Evolutionary conservation across 1,140 invertebrate species (phyloP).

Genomic region (Phymorhynchus buccinoides): DNA sequence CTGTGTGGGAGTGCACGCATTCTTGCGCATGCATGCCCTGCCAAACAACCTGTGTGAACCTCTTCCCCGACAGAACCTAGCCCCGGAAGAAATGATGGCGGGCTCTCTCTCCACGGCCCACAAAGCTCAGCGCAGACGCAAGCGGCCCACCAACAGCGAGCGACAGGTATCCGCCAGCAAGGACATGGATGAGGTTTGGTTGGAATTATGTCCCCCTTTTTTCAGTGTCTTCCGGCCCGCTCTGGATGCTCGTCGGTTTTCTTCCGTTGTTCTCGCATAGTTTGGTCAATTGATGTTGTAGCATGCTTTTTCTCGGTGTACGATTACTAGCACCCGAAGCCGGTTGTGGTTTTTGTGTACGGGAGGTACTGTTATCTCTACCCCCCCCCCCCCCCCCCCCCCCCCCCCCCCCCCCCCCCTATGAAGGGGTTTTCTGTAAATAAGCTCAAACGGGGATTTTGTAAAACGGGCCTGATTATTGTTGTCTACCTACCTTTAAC

Average conservation of each 20-base stretch:
- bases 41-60: neutral
- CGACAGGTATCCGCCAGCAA: slow-evolving; percentile 61
- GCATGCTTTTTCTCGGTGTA: too few relatives aligned
- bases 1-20: neutral
- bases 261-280: too few relatives aligned
- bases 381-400: too few relatives aligned
- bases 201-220: slow-evolving; percentile 53
- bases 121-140: slow-evolving; percentile 36
- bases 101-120: slow-evolving; percentile 22
- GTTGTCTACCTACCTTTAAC: neutral
- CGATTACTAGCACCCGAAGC: neutral
- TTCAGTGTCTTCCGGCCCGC: too few relatives aligned
- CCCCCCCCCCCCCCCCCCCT: too few relatives aligned
- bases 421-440: too few relatives aligned
- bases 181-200: slow-evolving; percentile 66
- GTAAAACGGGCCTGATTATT: too few relatives aligned
- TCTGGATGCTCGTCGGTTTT: neutral
- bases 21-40: neutral
- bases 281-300: neutral
- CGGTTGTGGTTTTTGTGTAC: too few relatives aligned
- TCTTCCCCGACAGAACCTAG: neutral
- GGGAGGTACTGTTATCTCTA: too few relatives aligned
- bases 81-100: slow-evolving; percentile 10
- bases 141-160: slow-evolving; percentile 47
- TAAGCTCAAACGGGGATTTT: too few relatives aligned